phyloP scores from a whole-genome alignment of 1,140 invertebrate genomes.

The Drosophila tropicalis region DNA sequence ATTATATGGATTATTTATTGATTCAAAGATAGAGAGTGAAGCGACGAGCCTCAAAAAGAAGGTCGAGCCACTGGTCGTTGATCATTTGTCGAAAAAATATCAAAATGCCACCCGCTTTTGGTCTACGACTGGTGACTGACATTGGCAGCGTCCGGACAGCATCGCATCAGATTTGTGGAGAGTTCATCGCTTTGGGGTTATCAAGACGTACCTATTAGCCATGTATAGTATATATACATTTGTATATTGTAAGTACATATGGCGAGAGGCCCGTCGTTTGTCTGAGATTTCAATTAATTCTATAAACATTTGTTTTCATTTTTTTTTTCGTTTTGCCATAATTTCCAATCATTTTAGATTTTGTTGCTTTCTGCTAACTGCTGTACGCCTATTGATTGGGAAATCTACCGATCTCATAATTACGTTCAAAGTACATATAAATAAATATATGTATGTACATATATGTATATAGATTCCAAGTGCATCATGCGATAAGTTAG shows the following conservation, averaged over 20 bases:
- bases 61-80: slow-evolving; percentile 14
- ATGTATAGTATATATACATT: neutral
- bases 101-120: slow-evolving; percentile 4
- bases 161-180: slow-evolving; percentile 15
- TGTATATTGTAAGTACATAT: neutral
- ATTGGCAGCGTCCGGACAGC: slow-evolving; percentile 21
- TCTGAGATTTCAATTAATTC: slow-evolving; percentile 46
- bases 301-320: slow-evolving; percentile 18
- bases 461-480: slow-evolving; percentile 1
- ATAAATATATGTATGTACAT: too few species aligned
- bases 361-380: slow-evolving; percentile 15
- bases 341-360: neutral
- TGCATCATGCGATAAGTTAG: slow-evolving; percentile 51
- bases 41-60: slow-evolving; percentile 49
- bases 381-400: slow-evolving; percentile 59
- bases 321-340: slow-evolving; percentile 23
- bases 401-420: slow-evolving; percentile 44
- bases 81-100: slow-evolving; percentile 23
- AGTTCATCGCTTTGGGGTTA: slow-evolving; percentile 34
- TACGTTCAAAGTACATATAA: slow-evolving; percentile 45
- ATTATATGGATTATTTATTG: slow-evolving; percentile 11
- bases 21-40: neutral
- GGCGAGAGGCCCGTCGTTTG: slow-evolving; percentile 37
- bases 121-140: slow-evolving; percentile 4
- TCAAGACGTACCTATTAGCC: slow-evolving; percentile 16